These are phyloP conservation scores for Oryzaephilus surinamensis DNA, from an alignment of 1,140 invertebrate species.

Conservation along the genomic window DNA sequence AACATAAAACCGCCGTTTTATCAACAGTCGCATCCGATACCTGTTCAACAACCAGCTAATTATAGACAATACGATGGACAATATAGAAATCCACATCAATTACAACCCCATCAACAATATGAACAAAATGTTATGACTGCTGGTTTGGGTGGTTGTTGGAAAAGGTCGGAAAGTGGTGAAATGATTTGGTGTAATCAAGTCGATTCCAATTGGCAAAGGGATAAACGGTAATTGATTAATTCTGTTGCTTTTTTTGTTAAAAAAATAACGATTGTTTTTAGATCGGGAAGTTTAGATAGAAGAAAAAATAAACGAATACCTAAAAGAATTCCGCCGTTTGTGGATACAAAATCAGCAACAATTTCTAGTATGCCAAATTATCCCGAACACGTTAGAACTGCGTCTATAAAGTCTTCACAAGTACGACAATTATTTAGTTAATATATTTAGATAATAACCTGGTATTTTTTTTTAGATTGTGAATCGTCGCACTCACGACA, in stretches of 20 bases:
- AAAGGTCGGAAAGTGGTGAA: slow-evolving; percentile 30
- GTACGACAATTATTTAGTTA: slow-evolving; percentile 13
- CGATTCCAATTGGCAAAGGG: slow-evolving; percentile 27
- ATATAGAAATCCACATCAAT: slow-evolving; percentile 24
- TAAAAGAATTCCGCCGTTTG: slow-evolving; percentile 25
- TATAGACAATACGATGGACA: too few relatives aligned
- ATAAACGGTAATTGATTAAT: slow-evolving; percentile 28
- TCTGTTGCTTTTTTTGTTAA: slow-evolving; percentile 2
- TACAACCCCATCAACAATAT: slow-evolving; percentile 35
- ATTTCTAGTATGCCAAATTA: slow-evolving; percentile 22
- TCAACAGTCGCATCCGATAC: too few relatives aligned
- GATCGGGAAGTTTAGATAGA: slow-evolving; percentile 53
- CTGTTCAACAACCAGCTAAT: too few relatives aligned
- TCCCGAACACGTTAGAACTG: slow-evolving; percentile 18
- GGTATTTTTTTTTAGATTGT: slow-evolving; percentile 35
- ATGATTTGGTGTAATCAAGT: slow-evolving; percentile 30
- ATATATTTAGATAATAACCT: slow-evolving; percentile 11
- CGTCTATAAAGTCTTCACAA: slow-evolving; percentile 24
- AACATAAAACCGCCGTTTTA: too few relatives aligned
- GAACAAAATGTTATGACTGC: slow-evolving; percentile 30
- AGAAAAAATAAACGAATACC: slow-evolving; percentile 41
- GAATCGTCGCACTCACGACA: slow-evolving; percentile 40
- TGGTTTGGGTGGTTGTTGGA: slow-evolving; percentile 35
- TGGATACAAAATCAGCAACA: slow-evolving; percentile 28
- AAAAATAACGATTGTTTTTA: slow-evolving; percentile 25